phyloP scores from a whole-genome alignment of 2,797 vertebrate genomes.

The Okamejei kenojei region DNA sequence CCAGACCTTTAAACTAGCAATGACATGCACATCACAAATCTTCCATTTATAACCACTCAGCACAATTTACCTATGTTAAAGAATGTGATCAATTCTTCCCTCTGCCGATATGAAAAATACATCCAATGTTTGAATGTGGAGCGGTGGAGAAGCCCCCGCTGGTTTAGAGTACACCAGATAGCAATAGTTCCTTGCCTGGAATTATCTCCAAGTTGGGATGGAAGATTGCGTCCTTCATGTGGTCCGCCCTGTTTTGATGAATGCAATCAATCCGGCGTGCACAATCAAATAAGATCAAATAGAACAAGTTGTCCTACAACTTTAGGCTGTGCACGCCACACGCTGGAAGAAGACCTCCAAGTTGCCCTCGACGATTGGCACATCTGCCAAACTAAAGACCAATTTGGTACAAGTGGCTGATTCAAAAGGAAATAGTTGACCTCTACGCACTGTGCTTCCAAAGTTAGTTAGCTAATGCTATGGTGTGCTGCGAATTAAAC shows the following conservation, averaged over 20 bases:
- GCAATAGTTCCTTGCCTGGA: constrained; percentile 76
- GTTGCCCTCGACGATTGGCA: constrained; percentile 66
- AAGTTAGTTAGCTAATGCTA: constrained; percentile 82
- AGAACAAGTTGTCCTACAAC: too few species aligned
- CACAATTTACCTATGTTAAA: not conserved
- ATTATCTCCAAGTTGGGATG: constrained; percentile 68
- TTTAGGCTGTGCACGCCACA: too few species aligned
- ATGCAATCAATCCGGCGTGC: too few species aligned
- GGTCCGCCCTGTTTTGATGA: too few species aligned
- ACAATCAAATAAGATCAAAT: too few species aligned
- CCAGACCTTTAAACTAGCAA: not conserved
- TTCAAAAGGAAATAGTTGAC: constrained; percentile 67
- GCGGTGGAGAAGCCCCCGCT: constrained; percentile 64
- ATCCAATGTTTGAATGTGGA: too few species aligned
- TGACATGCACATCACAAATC: not conserved
- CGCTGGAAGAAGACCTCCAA: constrained; percentile 56
- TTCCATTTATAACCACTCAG: not conserved
- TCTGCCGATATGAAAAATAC: not conserved
- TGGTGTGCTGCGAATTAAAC: constrained; percentile 33
- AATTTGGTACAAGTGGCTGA: constrained; percentile 69
- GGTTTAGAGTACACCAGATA: constrained; percentile 68
- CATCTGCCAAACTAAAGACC: constrained; percentile 82
- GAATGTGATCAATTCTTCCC: not conserved
- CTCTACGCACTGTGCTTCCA: constrained; percentile 85
- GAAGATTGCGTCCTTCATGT: too few species aligned